Evolutionary conservation across 2,888 invertebrate genomes (phyloP), one percentile per base, ranked within the genome.

Genomic region (Tetheella fluctuosa): DNA sequence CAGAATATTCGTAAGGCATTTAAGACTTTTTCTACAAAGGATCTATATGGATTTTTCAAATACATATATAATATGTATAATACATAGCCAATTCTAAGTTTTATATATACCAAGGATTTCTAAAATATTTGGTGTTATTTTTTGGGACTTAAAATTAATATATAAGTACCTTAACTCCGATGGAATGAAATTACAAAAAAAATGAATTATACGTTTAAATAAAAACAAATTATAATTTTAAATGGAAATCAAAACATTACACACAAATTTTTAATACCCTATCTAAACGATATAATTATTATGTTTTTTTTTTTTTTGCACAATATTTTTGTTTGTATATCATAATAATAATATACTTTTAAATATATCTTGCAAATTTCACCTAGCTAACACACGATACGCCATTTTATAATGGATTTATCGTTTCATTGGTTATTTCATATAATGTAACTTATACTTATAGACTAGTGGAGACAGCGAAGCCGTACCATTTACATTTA

Each of bases 101-200:
- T 69, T 69, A 74, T 67, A 64, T 64, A 68, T 54, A 73, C 57
- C 61, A 52, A 73, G 75, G 73, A 69, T 73, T 53, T 54, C 52
- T 72, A 71, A 59, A 63, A 71, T 73, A 75, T 72, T 77, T 77
- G 75, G 74, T 74, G 74, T 74, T 74, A 79, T 78, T 71, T 71
- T 73, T 81, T 86, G 86, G 89, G 89, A 85, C 90, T 87, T 89
- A 89, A 82, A 82, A 81, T 83, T 83, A 82, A 81, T 78, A 77
- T 77, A 76, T 74, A 74, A 56, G 61, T 64, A 79, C 72, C 76
- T 80, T 79, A 76, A 74, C 64, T 66, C 71, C 69, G 73, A 80
- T 83, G 81, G 80, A 82, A 84, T 81, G 77, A 73, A 81, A 65
- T 62, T 76, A 72, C 54, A 54, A 71, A 68, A 63, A 53, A 59